Percentiles rank a stretch among this genome's conserved stretches.
Conservation (phyloP, 2,888 invertebrate genomes). For the Synergus umbraculus region DNA sequence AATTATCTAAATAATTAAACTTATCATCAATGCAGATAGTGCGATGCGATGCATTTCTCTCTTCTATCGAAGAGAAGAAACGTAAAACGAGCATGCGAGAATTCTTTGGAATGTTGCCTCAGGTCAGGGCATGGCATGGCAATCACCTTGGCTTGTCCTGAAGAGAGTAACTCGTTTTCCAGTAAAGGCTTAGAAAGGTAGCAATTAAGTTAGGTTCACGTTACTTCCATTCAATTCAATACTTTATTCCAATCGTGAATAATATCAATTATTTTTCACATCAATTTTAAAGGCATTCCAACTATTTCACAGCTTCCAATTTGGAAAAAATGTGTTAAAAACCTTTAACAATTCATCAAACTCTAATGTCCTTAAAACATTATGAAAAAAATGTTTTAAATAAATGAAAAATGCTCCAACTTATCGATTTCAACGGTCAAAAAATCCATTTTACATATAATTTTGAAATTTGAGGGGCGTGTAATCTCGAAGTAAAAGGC, state of each 20-base stretch:
- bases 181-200: constrained; percentile 38
- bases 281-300: not conserved
- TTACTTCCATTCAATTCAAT: constrained; percentile 5
- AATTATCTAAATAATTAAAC: constrained; percentile 1
- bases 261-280: not conserved
- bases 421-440: no score
- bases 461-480: not conserved
- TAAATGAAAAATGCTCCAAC: no score
- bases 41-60: constrained; percentile 9
- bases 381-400: no score
- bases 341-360: no score
- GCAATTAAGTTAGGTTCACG: constrained; percentile 7
- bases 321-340: no score
- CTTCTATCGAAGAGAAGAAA: not conserved
- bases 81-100: constrained; percentile 19
- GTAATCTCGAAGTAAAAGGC: constrained; percentile 6
- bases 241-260: not conserved
- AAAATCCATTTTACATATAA: not conserved
- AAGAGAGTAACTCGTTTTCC: constrained; percentile 38
- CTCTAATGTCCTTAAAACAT: no score
- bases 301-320: no score
- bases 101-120: constrained; percentile 37
- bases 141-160: constrained; percentile 41
- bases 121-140: constrained; percentile 38
- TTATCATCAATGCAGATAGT: constrained; percentile 20